These are phyloP conservation scores for Corbicula japonica DNA, from an alignment of 2,888 invertebrate genomes.

Conservation along the genomic window DNA sequence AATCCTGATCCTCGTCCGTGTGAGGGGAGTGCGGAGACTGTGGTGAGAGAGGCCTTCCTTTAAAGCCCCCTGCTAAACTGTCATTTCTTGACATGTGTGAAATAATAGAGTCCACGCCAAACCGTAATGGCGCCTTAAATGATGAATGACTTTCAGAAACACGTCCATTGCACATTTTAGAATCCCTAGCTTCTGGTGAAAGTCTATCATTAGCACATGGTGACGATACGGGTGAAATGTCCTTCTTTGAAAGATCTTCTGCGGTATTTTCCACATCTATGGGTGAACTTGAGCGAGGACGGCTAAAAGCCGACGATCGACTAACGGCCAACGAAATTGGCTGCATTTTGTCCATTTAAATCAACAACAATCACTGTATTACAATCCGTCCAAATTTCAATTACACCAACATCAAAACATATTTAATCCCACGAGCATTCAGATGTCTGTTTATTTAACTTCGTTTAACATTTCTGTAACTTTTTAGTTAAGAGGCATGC, in stretches of 20 bases:
- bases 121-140: slow-evolving; percentile 61
- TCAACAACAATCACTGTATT: slow-evolving; percentile 25
- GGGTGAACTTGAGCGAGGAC: slow-evolving; percentile 55
- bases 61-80: slow-evolving; percentile 5
- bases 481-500: slow-evolving; percentile 51
- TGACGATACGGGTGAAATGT: slow-evolving; percentile 40
- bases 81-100: slow-evolving; percentile 50
- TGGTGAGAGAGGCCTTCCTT: slow-evolving; percentile 3
- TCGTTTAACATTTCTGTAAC: slow-evolving; percentile 47
- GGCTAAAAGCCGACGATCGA: slow-evolving; percentile 62
- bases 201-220: slow-evolving; percentile 56
- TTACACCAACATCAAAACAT: slow-evolving; percentile 9
- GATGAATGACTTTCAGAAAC: slow-evolving; percentile 42
- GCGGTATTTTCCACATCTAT: slow-evolving; percentile 60
- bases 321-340: slow-evolving; percentile 57
- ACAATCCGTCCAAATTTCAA: neutral
- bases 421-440: slow-evolving; percentile 13
- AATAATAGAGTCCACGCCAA: slow-evolving; percentile 76
- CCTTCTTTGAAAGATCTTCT: slow-evolving; percentile 56
- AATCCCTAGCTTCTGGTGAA: slow-evolving; percentile 49
- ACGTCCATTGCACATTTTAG: slow-evolving; percentile 55
- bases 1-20: slow-evolving; percentile 40
- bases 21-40: slow-evolving; percentile 12
- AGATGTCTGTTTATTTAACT: slow-evolving; percentile 25
- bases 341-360: slow-evolving; percentile 55